Evolutionary conservation across 2,113 vertebrate species (phyloP), one percentile per base, ranked within the genome.

Genomic region (Apodemus sylvaticus): DNA sequence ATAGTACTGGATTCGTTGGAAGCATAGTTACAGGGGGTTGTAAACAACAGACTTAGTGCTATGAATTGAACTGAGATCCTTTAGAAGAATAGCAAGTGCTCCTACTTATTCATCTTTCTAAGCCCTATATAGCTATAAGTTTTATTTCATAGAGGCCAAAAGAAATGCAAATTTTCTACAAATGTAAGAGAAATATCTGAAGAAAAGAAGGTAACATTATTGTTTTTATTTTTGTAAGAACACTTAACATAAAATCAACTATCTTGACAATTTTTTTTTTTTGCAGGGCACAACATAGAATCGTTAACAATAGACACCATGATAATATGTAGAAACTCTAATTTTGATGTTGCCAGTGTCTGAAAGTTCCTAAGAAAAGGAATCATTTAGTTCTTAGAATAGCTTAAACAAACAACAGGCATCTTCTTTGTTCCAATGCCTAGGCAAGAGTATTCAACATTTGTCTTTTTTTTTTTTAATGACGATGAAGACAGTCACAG

Each of bases 311-410:
- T 22, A 91, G 82, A 24, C 45, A 82, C 3, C 31, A 22, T 29
- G 39, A 6, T 39, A 12, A 6, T 39, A 12, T 77, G 39, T 51
- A 94, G 39, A 76, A 88, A 60, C 10, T 81, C 58, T 86, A 48
- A 96, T 86, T 91, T 77, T 83, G 48, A 60, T 77, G 12, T 76
- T 93, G 11, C 64, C 34, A 55, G 60, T 62, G 20, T 19, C 42
- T 86, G 96, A 91, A 89, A 70, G 5, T 71, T 12, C 22, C 4
- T 81, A 89, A 78, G 24, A 82, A 89, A 93, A 86, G 13, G 10
- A 95, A 83, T 92, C 1, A 93, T 20, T 95, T 83, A 85, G n/a
- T 60, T 77, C 86, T 77, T 58, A 89, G 58, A 91, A 90, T 11
- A 94, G n/a, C 22, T 93, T 95, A 45, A 36, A 55, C 60, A 82